A percentile compares a stretch with the other conserved stretches of the same genome.
phyloP scores from a whole-genome alignment of 1,140 invertebrate species.

The Galleria mellonella region DNA sequence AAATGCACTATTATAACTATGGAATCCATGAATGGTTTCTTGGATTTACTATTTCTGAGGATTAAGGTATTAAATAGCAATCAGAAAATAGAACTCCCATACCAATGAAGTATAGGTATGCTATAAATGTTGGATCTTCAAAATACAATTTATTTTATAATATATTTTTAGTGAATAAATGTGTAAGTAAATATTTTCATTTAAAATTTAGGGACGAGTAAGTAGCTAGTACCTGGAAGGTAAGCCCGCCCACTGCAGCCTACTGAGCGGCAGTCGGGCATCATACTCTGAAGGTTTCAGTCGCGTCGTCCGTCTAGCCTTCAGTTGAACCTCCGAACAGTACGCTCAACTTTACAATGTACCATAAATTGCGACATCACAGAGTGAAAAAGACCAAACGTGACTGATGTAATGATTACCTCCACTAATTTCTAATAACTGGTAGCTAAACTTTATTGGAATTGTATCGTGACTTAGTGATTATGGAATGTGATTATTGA shows the following conservation, averaged over 20 bases:
- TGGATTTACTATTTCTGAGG: no score
- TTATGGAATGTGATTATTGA: slow-evolving; percentile 58
- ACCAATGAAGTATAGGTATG: no score
- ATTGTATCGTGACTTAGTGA: slow-evolving; percentile 22
- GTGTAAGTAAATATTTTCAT: not conserved
- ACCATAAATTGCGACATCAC: slow-evolving; percentile 17
- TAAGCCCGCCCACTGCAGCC: slow-evolving; percentile 36
- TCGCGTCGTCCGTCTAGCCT: slow-evolving; percentile 10
- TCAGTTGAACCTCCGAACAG: slow-evolving; percentile 11
- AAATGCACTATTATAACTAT: no score
- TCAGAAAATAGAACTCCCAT: no score
- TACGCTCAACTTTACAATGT: slow-evolving; percentile 47
- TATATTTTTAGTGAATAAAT: not conserved
- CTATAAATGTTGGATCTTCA: no score
- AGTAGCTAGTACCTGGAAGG: slow-evolving; percentile 45
- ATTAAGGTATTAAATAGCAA: no score
- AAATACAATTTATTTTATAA: no score
- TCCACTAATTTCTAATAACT: not conserved
- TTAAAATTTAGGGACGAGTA: slow-evolving; percentile 8
- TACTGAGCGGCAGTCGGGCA: slow-evolving; percentile 33
- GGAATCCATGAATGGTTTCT: no score
- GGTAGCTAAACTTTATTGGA: slow-evolving; percentile 12
- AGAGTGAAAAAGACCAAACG: slow-evolving; percentile 31
- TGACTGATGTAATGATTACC: slow-evolving; percentile 32
- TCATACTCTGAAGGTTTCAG: slow-evolving; percentile 21